phyloP scores from a whole-genome alignment of 2,113 vertebrate species.

The Pachyramphus minor region DNA sequence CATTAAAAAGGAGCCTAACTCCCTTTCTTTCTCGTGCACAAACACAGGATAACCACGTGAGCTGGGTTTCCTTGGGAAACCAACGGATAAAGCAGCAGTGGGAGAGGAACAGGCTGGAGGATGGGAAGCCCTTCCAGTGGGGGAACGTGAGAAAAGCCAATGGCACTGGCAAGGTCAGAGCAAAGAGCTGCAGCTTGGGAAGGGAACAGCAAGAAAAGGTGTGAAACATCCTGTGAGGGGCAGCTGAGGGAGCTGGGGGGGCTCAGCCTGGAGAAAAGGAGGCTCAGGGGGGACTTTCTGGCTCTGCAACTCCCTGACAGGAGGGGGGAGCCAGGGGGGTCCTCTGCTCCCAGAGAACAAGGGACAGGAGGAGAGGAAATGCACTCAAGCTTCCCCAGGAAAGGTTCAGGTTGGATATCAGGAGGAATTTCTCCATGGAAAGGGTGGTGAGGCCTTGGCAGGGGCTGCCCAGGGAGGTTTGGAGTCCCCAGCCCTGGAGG shows the following conservation, averaged over 20 bases:
- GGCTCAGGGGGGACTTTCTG: background rate
- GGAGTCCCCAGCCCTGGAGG: background rate
- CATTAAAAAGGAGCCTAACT: background rate
- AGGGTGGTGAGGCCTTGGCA: background rate
- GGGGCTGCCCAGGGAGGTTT: background rate
- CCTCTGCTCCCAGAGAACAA: too few relatives aligned
- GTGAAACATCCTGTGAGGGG: background rate
- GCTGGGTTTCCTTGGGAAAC: slow-evolving; percentile 23
- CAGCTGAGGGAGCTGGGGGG: background rate
- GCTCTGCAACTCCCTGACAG: background rate
- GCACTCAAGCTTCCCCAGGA: too few relatives aligned
- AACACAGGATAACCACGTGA: slow-evolving; percentile 4
- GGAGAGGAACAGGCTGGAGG: background rate
- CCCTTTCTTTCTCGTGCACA: background rate
- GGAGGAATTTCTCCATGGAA: background rate
- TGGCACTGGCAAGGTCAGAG: background rate
- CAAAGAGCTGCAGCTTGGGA: background rate
- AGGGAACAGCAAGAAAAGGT: background rate
- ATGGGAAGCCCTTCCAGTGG: background rate
- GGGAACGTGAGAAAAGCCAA: slow-evolving; percentile 2
- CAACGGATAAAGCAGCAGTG: background rate
- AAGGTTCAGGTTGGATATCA: background rate
- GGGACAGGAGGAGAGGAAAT: too few relatives aligned
- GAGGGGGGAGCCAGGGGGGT: too few relatives aligned
- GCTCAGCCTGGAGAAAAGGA: background rate